A percentile compares a stretch with the other conserved stretches of the same genome.
Evolutionary conservation across 2,888 invertebrate genomes (phyloP).

Genomic region (Graphium colonna): DNA sequence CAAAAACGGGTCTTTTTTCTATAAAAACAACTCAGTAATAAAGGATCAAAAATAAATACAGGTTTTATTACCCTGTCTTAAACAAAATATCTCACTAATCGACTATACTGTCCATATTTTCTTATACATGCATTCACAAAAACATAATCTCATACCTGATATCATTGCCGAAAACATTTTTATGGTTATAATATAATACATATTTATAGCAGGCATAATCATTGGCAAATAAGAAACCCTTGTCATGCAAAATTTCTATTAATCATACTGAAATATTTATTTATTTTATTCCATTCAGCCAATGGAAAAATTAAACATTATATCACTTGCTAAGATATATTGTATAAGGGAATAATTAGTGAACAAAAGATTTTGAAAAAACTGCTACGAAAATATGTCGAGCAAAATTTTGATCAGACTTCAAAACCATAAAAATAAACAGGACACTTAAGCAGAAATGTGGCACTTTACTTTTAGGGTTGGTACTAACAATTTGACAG

Average conservation of each 20-base stretch:
- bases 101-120: constrained; percentile 5
- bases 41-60: constrained; percentile 5
- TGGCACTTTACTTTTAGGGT: too few species aligned
- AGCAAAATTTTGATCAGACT: too few species aligned
- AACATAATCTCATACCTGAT: constrained; percentile 13
- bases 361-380: too few species aligned
- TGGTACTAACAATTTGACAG: too few species aligned
- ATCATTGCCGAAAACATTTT: neutral
- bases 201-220: neutral
- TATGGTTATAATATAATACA: neutral
- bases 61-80: constrained; percentile 5
- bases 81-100: constrained; percentile 14
- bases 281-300: too few species aligned
- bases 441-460: too few species aligned
- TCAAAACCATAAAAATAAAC: too few species aligned
- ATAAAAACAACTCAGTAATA: constrained; percentile 7
- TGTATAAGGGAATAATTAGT: too few species aligned
- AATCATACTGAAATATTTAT: too few species aligned
- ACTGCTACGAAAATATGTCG: too few species aligned
- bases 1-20: neutral
- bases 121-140: neutral
- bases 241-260: neutral
- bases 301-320: too few species aligned
- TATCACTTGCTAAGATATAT: too few species aligned
- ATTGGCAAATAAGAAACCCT: neutral